Evolutionary conservation across 2,888 invertebrate species (phyloP).

Genomic region (Trissolcus japonicus): DNA sequence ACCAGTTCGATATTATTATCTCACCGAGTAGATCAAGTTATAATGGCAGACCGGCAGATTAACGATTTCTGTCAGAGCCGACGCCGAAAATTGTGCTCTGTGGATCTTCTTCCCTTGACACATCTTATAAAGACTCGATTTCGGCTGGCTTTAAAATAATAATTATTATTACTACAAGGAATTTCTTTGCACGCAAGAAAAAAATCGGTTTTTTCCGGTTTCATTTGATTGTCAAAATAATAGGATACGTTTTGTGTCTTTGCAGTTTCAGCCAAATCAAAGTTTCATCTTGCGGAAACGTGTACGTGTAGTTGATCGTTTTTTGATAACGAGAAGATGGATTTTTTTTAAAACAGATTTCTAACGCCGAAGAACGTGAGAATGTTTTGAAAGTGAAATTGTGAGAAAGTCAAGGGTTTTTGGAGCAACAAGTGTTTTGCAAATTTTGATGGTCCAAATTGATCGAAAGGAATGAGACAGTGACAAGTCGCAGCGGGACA

Average conservation of each 20-base stretch:
- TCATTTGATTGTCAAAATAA: too few species aligned
- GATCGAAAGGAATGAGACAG: slow-evolving; percentile 1
- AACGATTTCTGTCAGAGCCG: slow-evolving; percentile 40
- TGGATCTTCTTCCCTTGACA: slow-evolving; percentile 1
- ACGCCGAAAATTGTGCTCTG: slow-evolving; percentile 23
- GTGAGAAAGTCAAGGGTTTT: slow-evolving; percentile 6
- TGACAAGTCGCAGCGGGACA: slow-evolving; percentile 14
- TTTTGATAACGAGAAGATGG: too few species aligned
- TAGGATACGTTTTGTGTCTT: too few species aligned
- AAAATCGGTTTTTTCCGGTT: too few species aligned
- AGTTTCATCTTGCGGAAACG: too few species aligned
- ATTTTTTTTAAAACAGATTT: too few species aligned
- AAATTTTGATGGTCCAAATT: slow-evolving; percentile 16
- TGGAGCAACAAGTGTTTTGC: slow-evolving; percentile 1
- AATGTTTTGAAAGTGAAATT: slow-evolving; percentile 10
- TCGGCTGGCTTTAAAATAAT: too few species aligned
- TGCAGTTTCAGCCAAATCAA: too few species aligned
- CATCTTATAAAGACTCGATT: too few species aligned
- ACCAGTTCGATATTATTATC: slow-evolving; percentile 55
- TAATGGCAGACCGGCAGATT: slow-evolving; percentile 37
- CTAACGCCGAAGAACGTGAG: not conserved
- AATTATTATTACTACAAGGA: too few species aligned
- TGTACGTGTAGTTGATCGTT: too few species aligned
- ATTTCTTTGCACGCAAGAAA: too few species aligned
- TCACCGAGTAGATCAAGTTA: slow-evolving; percentile 49